Evolutionary conservation across 2,888 invertebrate genomes (phyloP).

Genomic region (Glaucopsyche alexis): DNA sequence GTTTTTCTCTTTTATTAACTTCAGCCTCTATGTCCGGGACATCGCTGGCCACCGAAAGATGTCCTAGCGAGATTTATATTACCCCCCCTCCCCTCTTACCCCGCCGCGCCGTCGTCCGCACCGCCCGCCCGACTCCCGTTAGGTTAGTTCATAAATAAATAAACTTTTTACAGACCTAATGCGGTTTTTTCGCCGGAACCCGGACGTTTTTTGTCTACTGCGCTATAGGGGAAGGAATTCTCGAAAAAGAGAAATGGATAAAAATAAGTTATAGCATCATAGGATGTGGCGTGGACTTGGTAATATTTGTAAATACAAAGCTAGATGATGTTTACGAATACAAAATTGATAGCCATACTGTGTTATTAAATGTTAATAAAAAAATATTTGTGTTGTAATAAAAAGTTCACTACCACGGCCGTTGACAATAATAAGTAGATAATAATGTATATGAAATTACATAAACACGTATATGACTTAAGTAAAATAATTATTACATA

Average conservation of each 20-base stretch:
- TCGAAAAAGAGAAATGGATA: background rate
- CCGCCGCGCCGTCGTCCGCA: slow-evolving; percentile 31
- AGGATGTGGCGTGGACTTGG: background rate
- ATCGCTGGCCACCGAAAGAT: slow-evolving; percentile 34
- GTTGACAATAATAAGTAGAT: no score
- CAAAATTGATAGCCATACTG: no score
- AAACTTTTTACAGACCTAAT: slow-evolving; percentile 24
- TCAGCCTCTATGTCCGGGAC: background rate
- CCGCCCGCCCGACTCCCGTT: slow-evolving; percentile 27
- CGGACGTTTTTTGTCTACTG: slow-evolving; percentile 24
- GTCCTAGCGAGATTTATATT: slow-evolving; percentile 35
- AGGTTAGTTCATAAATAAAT: slow-evolving; percentile 32
- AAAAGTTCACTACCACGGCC: no score
- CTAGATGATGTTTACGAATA: no score
- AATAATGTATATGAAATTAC: no score
- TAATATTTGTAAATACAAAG: background rate
- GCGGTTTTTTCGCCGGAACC: slow-evolving; percentile 11
- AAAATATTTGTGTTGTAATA: no score
- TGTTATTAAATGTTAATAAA: no score
- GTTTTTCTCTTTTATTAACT: no score
- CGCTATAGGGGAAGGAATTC: background rate
- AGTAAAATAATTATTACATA: no score
- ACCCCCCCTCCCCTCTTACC: slow-evolving; percentile 2
- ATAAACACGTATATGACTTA: no score
- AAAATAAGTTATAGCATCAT: background rate